These are phyloP conservation scores for Ailuropoda melanoleuca DNA, from an alignment of 2,113 vertebrate species.

Conservation along the genomic window DNA sequence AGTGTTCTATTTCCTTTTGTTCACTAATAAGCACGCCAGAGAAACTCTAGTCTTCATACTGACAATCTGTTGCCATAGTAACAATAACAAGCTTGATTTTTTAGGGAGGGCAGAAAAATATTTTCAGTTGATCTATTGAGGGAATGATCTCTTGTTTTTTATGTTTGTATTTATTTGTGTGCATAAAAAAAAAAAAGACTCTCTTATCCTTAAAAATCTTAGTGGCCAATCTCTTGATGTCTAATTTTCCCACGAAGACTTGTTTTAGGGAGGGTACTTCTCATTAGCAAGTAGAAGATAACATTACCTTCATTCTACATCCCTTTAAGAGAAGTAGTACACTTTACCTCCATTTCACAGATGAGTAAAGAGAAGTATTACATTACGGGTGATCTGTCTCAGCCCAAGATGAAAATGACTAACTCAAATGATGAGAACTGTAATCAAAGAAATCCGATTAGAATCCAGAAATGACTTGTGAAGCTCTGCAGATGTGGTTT, in stretches of 20 bases:
- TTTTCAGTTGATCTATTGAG: not conserved
- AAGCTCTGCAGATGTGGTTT: not conserved
- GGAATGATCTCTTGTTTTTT: not conserved
- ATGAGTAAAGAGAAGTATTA: not conserved
- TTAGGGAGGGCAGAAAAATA: not conserved
- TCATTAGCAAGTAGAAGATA: not conserved
- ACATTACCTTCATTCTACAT: not conserved
- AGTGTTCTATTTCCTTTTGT: not conserved
- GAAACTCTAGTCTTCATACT: not conserved
- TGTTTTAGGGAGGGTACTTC: not conserved
- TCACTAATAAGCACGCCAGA: not conserved
- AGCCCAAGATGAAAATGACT: not conserved
- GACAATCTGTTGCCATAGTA: conserved; percentile 32
- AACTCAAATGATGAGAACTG: not conserved
- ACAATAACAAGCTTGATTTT: conserved; percentile 23
- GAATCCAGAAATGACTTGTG: not conserved
- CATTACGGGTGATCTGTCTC: not conserved
- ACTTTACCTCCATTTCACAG: not conserved
- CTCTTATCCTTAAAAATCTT: not conserved
- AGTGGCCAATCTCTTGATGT: not conserved
- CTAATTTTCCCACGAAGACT: not conserved
- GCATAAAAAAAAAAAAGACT: not conserved
- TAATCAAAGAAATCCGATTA: not conserved
- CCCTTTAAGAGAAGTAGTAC: not conserved
- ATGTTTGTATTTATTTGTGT: not conserved